Evolutionary conservation across 2,888 invertebrate genomes (phyloP), one percentile per base, ranked within the genome.

Genomic region (Callosobruchus maculatus): DNA sequence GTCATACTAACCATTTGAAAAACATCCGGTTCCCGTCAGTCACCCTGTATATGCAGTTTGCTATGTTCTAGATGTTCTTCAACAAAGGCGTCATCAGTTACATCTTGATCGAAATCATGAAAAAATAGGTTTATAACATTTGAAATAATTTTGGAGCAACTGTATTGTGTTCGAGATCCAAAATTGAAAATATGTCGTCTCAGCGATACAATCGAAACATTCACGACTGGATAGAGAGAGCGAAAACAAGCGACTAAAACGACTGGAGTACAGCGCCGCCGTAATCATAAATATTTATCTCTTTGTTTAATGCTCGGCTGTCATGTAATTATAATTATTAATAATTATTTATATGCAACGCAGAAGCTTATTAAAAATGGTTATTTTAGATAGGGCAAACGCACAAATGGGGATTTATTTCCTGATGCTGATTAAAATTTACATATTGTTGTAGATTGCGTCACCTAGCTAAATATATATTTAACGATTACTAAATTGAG

Each of bases 311-410:
- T 75, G 68, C 70, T 72, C 31, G 71, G 70, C 72, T 71, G 72
- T 74, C 49, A 72, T 71, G 73, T 74, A 74, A 75, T 69, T 31
- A 71, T 72, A 71, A 75, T 75, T 76, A 76, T 74, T 74, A 75
- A 74, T 76, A 75, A 72, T 70, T 74, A 73, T 71, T 72, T 73
- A 75, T 74, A 73, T 75, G 73, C 74, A 73, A 75, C 74, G 74
- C 74, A 73, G 21, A 22, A 67, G 22, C 72, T 72, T 26, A 72
- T 72, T 72, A 72, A 67, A 71, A 72, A 72, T 30, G 66, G 72
- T 72, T 72, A 68, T 22, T 72, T 72, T 67, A 22, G 67, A 72
- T 72, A 72, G 20, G 22, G 30, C 67, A n/a, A n/a, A 30, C 21
- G 67, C 67, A 70, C 26, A 70, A 70, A 70, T 70, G 21, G 22